These are phyloP conservation scores for Bufo gargarizans DNA, from an alignment of 2,113 vertebrate genomes.

Conservation along the genomic window DNA sequence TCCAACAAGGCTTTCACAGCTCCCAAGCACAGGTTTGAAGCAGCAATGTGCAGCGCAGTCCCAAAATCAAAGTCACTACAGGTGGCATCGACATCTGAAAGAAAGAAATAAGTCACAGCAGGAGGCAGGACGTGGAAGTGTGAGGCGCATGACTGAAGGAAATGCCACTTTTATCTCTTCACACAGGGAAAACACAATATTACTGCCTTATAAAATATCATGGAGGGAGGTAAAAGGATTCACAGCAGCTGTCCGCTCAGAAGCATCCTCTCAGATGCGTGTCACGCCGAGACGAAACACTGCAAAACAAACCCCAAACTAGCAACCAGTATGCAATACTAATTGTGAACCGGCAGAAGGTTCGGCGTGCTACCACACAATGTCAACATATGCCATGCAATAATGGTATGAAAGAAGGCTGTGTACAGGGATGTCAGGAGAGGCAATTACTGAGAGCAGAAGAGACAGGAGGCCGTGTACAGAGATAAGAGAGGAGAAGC, in stretches of 20 bases:
- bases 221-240: background rate
- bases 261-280: background rate
- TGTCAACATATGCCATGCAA: no score
- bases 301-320: background rate
- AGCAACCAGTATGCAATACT: background rate
- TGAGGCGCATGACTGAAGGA: background rate
- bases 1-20: slow-evolving; percentile 90
- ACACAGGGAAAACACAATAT: slow-evolving; percentile 17
- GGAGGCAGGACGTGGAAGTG: background rate
- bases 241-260: background rate
- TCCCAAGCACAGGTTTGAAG: slow-evolving; percentile 90
- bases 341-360: background rate
- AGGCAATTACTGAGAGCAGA: background rate
- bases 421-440: no score
- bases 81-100: slow-evolving; percentile 93
- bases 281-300: background rate
- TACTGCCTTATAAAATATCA: background rate
- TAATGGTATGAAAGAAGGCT: no score
- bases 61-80: slow-evolving; percentile 98
- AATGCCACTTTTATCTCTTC: slow-evolving; percentile 13
- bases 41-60: slow-evolving; percentile 93
- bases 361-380: no score
- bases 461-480: background rate
- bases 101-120: slow-evolving; percentile 54
- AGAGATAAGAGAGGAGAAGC: background rate